A percentile compares a stretch with the other conserved stretches of the same genome.
Conservation (phyloP, 2,888 invertebrate genomes). For the Tinea semifulvella region DNA sequence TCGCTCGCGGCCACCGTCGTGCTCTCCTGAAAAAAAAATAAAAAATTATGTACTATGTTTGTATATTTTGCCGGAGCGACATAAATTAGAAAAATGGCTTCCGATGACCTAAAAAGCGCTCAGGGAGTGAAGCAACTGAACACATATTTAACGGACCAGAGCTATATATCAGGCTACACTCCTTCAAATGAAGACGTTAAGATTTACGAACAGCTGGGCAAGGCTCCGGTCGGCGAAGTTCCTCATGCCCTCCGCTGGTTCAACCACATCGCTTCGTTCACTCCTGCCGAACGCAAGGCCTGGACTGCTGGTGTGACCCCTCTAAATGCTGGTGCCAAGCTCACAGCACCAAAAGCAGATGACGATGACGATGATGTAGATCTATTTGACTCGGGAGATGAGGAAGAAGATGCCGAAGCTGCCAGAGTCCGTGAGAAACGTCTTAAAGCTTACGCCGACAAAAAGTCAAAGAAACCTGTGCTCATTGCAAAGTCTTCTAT, state of each 20-base stretch:
- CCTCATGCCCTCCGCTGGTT: conserved; percentile 90
- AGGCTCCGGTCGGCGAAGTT: conserved; percentile 72
- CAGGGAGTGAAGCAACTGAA: conserved; percentile 86
- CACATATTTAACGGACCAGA: conserved; percentile 81
- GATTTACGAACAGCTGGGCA: conserved; percentile 79
- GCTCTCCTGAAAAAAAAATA: too few species aligned
- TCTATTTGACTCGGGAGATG: conserved; percentile 90
- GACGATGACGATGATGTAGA: conserved; percentile 87
- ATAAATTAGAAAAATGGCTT: conserved; percentile 71
- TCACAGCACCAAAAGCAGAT: conserved; percentile 62
- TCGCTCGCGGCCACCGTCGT: too few species aligned
- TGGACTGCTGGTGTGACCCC: conserved; percentile 69
- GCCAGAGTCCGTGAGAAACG: conserved; percentile 87
- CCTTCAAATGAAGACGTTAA: conserved; percentile 88
- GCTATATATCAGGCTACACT: conserved; percentile 88
- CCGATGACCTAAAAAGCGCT: conserved; percentile 86
- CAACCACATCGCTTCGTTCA: conserved; percentile 90
- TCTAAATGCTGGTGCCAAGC: conserved; percentile 69
- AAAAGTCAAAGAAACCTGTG: conserved; percentile 93
- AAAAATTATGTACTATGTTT: too few species aligned
- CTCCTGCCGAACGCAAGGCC: conserved; percentile 74
- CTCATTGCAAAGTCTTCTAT: conserved; percentile 96
- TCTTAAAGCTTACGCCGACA: conserved; percentile 90
- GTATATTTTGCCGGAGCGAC: conserved; percentile 33
- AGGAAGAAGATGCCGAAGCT: conserved; percentile 88